Evolutionary conservation across 1,140 invertebrate genomes (phyloP), one percentile per base, ranked within the genome.

Genomic region (Brevipalpus yothersi): DNA sequence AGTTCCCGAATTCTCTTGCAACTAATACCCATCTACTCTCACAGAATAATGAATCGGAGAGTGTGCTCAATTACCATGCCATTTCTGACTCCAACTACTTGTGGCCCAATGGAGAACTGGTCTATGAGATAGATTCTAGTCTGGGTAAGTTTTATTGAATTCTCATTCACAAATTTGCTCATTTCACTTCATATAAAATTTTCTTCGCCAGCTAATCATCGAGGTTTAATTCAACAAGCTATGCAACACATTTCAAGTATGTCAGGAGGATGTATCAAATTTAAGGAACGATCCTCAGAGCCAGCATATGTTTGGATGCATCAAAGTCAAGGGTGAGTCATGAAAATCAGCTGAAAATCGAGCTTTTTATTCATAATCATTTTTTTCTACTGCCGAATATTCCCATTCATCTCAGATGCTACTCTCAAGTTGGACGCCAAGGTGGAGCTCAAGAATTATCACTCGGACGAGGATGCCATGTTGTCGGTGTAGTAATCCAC

Each of bases 381-480:
- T 45, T 15, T 45, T 45, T 17, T 12, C 8, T 53, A 53, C 13
- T 53, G 10, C 13, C 11, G 13, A n/a, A 1, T 21, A 55, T n/a
- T 55, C 15, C 9, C 15, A n/a, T 21, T 4, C 19, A 21, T 21
- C 21, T 15, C 15, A 63, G 65, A 19, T 66, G 65, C 41, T 64
- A 64, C 42, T 64, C 65, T 4, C 55, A 61, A 19, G 61, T 66
- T 23, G 65, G 65, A 15, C 55, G 63, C 15, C 58, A 58, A 21
- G 65, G 65, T 13, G 65, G 63, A 7, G 3, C 41, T 17, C 64
- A 66, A 41, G 45, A 53, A 13, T 17, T 66, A 13, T 64, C 64
- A 7, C 47, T 66, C 0, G 64, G 63, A 41, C 17, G 21, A 42
- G 65, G 65, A 15, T 67, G 66, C 31, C 58, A 64, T 12, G 54